Evolutionary conservation across 2,888 invertebrate genomes (phyloP), one percentile per base, ranked within the genome.

Genomic region (Tenodera sinensis): DNA sequence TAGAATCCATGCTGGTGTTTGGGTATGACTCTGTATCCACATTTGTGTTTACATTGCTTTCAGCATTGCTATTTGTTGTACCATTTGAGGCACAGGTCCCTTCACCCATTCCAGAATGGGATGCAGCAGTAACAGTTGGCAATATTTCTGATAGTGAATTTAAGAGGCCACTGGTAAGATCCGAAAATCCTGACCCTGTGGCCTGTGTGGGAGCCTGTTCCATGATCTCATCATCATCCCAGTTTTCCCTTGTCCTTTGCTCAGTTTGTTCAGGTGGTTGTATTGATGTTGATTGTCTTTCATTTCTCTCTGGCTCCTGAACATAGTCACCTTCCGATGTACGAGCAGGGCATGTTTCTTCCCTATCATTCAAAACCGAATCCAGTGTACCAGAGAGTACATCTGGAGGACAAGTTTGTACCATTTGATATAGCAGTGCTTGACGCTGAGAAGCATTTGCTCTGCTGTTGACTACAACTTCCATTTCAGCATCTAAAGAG

Each of bases 141-240:
- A 88, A 42, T 34, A 89, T 89, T 87, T 89, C 89, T 83, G 89
- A 89, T 2, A 87, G 47, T n/a, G 89, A 88, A 82, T 81, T 83
- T 28, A 85, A 83, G 14, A 89, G 83, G 9, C 89, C 89, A n/a
- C 86, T 86, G 3, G 86, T 82, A 28, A 89, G 85, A 14, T 85
- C 83, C 25, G 88, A 88, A 27, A 86, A 89, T 25, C 83, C 89
- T 83, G 85, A 47, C 20, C 83, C 47, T 47, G 82, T 3, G n/a
- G 83, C 83, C 8, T 83, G 83, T 83, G 83, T 42, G 7, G 89
- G 86, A 27, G 30, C 83, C 81, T 83, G 82, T 3, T 87, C 87
- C 87, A 83, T 87, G 28, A 82, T 82, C 9, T 87, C 34, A 42
- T 87, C 87, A 28, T 87, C 87, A 71, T 83, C 81, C 25, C 81